Evolutionary conservation across 2,888 invertebrate species (phyloP).

Genomic region (Liopterus haemorrhoidalis): DNA sequence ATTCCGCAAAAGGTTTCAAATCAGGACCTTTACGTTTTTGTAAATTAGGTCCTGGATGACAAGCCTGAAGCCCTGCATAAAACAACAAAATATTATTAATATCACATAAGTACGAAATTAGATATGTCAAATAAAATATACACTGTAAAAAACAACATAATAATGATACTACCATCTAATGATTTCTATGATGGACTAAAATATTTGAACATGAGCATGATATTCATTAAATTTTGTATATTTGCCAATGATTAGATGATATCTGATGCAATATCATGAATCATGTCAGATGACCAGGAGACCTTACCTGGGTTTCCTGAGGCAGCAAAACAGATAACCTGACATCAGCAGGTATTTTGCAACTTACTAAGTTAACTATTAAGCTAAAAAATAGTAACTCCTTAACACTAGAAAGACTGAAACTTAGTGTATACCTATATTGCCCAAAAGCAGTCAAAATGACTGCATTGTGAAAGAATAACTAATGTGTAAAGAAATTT

Average conservation of each 20-base stretch:
- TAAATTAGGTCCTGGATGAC: conserved; percentile 86
- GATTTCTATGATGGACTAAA: neutral
- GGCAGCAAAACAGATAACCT: conserved; percentile 43
- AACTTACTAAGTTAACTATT: no score
- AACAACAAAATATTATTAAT: conserved; percentile 51
- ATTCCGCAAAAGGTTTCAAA: conserved; percentile 75
- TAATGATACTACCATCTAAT: neutral
- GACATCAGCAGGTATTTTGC: conserved; percentile 34
- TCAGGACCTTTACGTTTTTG: conserved; percentile 84
- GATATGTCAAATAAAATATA: neutral
- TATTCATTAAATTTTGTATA: neutral
- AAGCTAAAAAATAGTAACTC: conserved; percentile 13
- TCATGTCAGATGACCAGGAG: conserved; percentile 27
- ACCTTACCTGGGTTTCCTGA: conserved; percentile 46
- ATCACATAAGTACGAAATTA: neutral
- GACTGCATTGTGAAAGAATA: no score
- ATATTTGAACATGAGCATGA: neutral
- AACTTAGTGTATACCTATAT: no score
- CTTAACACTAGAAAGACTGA: conserved; percentile 18
- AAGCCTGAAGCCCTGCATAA: conserved; percentile 70
- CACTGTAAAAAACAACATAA: neutral
- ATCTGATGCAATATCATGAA: conserved; percentile 17
- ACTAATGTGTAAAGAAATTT: no score
- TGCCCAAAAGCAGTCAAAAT: no score
- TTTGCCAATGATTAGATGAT: conserved; percentile 17